Percentiles rank a stretch among this genome's conserved stretches.
Evolutionary conservation across 2,888 invertebrate genomes (phyloP).

Genomic region (Macrostomum cliftonense): DNA sequence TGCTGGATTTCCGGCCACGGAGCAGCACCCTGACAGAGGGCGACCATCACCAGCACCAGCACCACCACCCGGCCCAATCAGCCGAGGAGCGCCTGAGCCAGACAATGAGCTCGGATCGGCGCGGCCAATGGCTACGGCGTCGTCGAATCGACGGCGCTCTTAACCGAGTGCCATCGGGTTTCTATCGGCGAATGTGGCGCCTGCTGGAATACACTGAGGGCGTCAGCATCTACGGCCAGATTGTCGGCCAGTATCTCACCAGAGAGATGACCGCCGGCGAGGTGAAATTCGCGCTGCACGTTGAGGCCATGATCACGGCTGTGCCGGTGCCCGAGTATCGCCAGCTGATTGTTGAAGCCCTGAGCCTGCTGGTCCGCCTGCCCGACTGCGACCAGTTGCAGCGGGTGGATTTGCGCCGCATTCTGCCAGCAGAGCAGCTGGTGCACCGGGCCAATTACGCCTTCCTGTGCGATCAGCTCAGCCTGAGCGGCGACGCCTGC

Average conservation of each 20-base stretch:
- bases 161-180: constrained; percentile 84
- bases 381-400: constrained; percentile 41
- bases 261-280: constrained; percentile 80
- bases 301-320: constrained; percentile 83
- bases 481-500: constrained; percentile 12
- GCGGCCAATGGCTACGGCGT: constrained; percentile 59
- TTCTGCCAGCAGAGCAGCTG: constrained; percentile 56
- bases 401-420: constrained; percentile 18
- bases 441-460: constrained; percentile 81
- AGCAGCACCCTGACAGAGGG: constrained; percentile 40
- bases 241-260: background rate
- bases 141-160: constrained; percentile 83
- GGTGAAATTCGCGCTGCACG: constrained; percentile 86
- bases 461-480: constrained; percentile 82
- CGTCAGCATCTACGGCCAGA: constrained; percentile 44
- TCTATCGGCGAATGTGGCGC: constrained; percentile 78
- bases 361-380: constrained; percentile 73
- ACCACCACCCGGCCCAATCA: too few relatives aligned
- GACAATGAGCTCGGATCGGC: background rate
- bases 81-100: too few relatives aligned
- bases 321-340: constrained; percentile 96
- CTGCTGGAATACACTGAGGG: constrained; percentile 25
- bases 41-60: too few relatives aligned
- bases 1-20: background rate
- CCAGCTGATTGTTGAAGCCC: constrained; percentile 76